These are phyloP conservation scores for Mobula hypostoma DNA, from an alignment of 2,113 vertebrate species.

Conservation along the genomic window DNA sequence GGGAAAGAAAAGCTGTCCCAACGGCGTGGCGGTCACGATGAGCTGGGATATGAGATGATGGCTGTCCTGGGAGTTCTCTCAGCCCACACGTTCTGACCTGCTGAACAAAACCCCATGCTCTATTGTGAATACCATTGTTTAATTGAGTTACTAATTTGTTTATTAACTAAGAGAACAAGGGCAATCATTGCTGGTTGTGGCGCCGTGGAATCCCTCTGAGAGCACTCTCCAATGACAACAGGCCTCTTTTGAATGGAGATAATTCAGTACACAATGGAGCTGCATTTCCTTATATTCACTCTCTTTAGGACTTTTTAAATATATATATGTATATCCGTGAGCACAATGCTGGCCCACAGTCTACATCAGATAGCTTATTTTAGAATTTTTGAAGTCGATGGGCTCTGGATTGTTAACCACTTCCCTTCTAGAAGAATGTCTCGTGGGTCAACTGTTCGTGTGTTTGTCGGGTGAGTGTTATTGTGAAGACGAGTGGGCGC, in stretches of 20 bases:
- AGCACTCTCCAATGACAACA: conserved; percentile 52
- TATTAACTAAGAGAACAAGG: neutral
- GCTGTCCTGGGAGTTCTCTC: no score
- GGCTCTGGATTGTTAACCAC: conserved; percentile 44
- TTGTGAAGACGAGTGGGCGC: no score
- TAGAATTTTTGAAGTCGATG: conserved; percentile 54
- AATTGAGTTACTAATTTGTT: neutral
- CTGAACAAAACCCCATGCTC: neutral
- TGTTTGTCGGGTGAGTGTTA: neutral
- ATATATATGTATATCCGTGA: conserved; percentile 49
- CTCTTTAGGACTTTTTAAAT: conserved; percentile 48
- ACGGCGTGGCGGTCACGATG: no score
- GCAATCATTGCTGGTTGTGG: conserved; percentile 42
- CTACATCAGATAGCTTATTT: conserved; percentile 56
- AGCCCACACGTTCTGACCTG: neutral
- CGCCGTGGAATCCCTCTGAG: conserved; percentile 57
- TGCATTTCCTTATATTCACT: conserved; percentile 57
- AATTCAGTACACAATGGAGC: conserved; percentile 54
- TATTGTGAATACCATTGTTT: neutral
- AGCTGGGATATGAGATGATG: no score
- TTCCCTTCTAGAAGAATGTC: conserved; percentile 50
- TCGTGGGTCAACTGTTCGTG: conserved; percentile 42
- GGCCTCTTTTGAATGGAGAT: conserved; percentile 54
- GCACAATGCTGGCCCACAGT: conserved; percentile 53
- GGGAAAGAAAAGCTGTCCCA: no score